Evolutionary conservation across 2,888 invertebrate species (phyloP), one percentile per base, ranked within the genome.

Genomic region (Rhynchonema sp.): DNA sequence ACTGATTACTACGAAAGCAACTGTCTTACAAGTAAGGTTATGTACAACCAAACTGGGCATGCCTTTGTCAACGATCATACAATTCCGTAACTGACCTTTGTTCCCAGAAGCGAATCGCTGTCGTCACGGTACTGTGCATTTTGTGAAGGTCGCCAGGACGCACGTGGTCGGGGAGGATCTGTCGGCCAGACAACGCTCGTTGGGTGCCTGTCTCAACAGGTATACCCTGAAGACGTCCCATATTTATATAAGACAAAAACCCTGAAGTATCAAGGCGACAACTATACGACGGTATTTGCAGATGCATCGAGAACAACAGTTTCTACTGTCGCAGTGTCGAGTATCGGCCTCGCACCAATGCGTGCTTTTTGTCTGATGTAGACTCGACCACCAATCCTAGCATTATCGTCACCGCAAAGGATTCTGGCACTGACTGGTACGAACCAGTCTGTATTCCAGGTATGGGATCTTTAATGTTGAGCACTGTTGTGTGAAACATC

Each of bases 291-390:
- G n/a, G n/a, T n/a, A n/a, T n/a, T n/a, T 13, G 28, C n/a, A 52
- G 46, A 22, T 58, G 58, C 28, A 46, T 58, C 9, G 22, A 49
- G n/a, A 26, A 20, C n/a, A 13, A 49, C 25, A n/a, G n/a, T 23
- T 6, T 58, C 25, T 58, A 25, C 30, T 58, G 58, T 30, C 46
- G 58, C 9, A 46, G 46, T 27, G 58, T 58, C 49, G 58, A 52
- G 49, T 69, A 66, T 57, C 63, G 64, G 56, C 59, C 65, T n/a
- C 57, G 59, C 25, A 64, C 63, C n/a, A 61, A 64, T 46, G 68
- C 69, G 59, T 70, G 70, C 60, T 64, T 68, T 56, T 58, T 69
- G 22, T 64, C 65, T 1, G 69, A 70, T 28, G 67, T 67, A 56
- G 62, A 67, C 27, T 65, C 65, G 23, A 65, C 66, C 29, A 23